Evolutionary conservation across 2,797 vertebrate species (phyloP), one percentile per base, ranked within the genome.

Genomic region (Alexandromys oeconomus): DNA sequence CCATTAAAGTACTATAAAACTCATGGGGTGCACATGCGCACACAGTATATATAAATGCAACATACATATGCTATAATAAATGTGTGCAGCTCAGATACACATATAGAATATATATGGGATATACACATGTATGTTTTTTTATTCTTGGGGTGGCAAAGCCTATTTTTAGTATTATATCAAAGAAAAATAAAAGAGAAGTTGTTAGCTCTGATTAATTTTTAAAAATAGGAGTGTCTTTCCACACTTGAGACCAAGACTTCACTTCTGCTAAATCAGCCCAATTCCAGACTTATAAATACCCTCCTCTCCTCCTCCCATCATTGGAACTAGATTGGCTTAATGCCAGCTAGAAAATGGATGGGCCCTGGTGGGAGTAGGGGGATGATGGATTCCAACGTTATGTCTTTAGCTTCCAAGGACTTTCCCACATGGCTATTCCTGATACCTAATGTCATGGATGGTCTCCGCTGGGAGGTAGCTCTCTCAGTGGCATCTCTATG

Each of bases 171-270:
- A 82, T 69, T 69, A 29, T 51, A 76, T 57, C 11, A 48, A 92
- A 87, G 61, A 91, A 93, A 94, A 95, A 92, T 40, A 21, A n/a
- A 87, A 91, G 43, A 88, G 61, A 86, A 85, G 67, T 57, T 78
- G 5, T 80, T 89, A 89, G 57, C 34, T 69, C 2, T 85, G 73
- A 71, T 93, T 84, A 80, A 57, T 57, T 40, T 93, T 87, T 71
- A 34, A 34, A 92, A 92, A 43, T 51, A 13, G 57, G 37, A 79
- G 29, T 59, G n/a, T 73, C 46, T 77, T 12, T 79, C 34, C 8
- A 95, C 80, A 89, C 23, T 89, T 21, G 11, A 95, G 57, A 86
- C 8, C 31, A 57, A 92, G 46, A 69, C 19, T 89, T 94, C 67
- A 9, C 65, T 93, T 95, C 31, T 40, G 92, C 76, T 73, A 92